Percentiles rank a stretch among this genome's conserved stretches.
Evolutionary conservation across 37 sponge, comb jelly and placozoan species (phyloP).

Genomic region (Chondrosia reniformis): DNA sequence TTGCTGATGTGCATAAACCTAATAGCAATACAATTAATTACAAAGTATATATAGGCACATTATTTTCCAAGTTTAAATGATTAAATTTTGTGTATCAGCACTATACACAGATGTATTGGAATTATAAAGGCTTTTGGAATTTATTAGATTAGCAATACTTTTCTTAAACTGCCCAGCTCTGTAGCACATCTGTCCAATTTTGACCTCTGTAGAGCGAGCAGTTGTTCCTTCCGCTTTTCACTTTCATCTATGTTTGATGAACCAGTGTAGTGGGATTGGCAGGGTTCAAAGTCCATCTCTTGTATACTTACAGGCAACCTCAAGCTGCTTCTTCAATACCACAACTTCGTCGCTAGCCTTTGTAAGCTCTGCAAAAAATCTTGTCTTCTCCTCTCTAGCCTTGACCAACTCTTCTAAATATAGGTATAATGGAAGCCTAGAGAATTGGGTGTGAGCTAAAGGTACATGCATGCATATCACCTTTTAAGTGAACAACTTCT

Average conservation of each 20-base stretch:
- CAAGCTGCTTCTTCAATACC: neutral
- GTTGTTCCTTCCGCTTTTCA: slow-evolving; percentile 34
- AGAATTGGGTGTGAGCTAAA: neutral
- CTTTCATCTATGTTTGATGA: slow-evolving; percentile 13
- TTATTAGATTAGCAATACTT: neutral
- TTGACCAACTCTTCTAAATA: neutral
- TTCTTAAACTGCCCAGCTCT: slow-evolving; percentile 17
- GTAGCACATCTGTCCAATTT: slow-evolving; percentile 19
- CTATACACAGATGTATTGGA: too few species aligned
- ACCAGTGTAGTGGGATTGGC: neutral
- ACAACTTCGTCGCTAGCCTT: neutral
- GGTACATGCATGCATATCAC: neutral
- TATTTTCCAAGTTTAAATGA: too few species aligned
- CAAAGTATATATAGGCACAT: too few species aligned
- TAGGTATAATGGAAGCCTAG: too few species aligned
- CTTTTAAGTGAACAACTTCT: too few species aligned
- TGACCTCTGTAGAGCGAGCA: slow-evolving; percentile 25
- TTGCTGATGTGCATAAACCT: too few species aligned
- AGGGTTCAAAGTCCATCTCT: neutral
- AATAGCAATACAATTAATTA: too few species aligned
- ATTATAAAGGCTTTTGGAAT: too few species aligned
- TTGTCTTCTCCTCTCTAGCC: neutral
- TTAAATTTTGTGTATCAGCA: too few species aligned
- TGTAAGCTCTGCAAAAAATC: neutral
- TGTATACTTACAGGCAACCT: neutral